Evolutionary conservation across 2,888 invertebrate genomes (phyloP).

Genomic region (Drosophila macrothrix): DNA sequence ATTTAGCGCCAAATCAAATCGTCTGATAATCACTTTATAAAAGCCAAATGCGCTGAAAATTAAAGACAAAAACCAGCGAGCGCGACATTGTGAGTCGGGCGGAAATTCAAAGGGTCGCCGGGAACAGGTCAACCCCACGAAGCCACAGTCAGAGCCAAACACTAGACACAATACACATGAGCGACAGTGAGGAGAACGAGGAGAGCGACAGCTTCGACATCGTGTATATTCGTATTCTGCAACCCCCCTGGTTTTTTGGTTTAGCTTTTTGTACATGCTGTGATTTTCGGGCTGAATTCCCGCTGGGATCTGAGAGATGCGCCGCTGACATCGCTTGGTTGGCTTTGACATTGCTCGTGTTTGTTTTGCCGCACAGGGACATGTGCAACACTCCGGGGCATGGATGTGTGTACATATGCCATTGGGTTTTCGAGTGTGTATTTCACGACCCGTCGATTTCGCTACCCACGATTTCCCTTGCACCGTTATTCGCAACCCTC

Average conservation of each 20-base stretch:
- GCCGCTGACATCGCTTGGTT: constrained; percentile 63
- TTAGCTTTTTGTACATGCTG: constrained; percentile 57
- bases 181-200: constrained; percentile 11
- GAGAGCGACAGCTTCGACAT: constrained; percentile 4
- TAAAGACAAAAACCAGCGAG: constrained; percentile 76
- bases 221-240: background rate
- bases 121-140: constrained; percentile 44
- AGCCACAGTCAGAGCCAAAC: constrained; percentile 36
- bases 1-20: constrained; percentile 85
- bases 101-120: constrained; percentile 11
- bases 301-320: constrained; percentile 83
- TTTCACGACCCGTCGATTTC: constrained; percentile 75
- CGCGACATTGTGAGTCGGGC: constrained; percentile 64
- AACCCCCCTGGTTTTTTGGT: background rate
- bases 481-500: constrained; percentile 4
- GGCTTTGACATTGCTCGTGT: constrained; percentile 73
- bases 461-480: constrained; percentile 10
- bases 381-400: constrained; percentile 82
- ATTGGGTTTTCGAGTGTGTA: constrained; percentile 73
- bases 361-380: constrained; percentile 80
- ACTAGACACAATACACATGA: constrained; percentile 38
- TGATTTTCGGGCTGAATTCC: constrained; percentile 81
- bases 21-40: constrained; percentile 85
- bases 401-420: constrained; percentile 73
- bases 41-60: constrained; percentile 84